Conservation (phyloP, 2,797 vertebrate genomes). For the Pogoniulus pusillus region DNA sequence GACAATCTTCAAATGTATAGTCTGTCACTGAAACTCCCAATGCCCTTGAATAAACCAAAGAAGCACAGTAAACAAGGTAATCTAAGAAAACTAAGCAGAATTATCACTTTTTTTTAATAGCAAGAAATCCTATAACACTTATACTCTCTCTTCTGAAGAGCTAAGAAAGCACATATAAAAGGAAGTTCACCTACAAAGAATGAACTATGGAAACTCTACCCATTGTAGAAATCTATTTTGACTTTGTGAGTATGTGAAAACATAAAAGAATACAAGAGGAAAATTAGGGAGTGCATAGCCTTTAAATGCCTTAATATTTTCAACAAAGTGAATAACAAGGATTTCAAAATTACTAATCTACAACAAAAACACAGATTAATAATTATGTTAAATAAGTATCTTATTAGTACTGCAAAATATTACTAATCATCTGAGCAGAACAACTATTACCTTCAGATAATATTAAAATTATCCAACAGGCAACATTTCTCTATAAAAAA, state of each 20-base stretch:
- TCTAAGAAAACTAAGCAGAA: not conserved
- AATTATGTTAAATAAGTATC: not conserved
- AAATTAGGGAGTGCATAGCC: not conserved
- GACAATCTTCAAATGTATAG: constrained; percentile 98
- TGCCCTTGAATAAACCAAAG: constrained; percentile 78
- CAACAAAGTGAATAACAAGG: not conserved
- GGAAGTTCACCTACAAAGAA: not conserved
- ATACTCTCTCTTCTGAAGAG: not conserved
- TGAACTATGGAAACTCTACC: not conserved
- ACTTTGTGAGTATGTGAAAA: not conserved
- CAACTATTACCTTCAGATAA: not conserved
- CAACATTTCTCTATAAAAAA: not conserved
- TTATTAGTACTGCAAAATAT: not conserved
- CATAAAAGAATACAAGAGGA: not conserved
- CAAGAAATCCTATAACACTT: not conserved
- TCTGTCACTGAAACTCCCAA: constrained; percentile 92
- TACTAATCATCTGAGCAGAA: not conserved
- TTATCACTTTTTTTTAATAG: not conserved
- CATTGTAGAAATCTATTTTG: not conserved
- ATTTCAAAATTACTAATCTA: not conserved
- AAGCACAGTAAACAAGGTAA: not conserved
- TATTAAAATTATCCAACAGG: not conserved
- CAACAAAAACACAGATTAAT: not conserved
- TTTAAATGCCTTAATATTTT: not conserved
- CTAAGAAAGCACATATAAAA: not conserved